Evolutionary conservation across 1,140 invertebrate genomes (phyloP).

Genomic region (Druon quercuslanigerum): DNA sequence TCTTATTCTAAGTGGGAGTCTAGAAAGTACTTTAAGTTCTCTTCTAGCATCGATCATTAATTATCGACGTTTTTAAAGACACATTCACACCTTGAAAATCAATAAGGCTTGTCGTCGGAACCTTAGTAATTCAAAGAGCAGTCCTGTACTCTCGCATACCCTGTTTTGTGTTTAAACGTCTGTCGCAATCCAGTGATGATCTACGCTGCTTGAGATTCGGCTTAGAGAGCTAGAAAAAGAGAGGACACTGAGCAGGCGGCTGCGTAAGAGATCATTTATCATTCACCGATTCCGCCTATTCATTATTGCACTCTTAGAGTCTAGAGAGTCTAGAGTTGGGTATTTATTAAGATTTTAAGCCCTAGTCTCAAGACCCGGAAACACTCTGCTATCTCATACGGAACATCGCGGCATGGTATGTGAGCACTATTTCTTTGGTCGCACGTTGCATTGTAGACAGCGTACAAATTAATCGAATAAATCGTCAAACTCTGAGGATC

Average conservation of each 20-base stretch:
- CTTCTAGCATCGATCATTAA: not conserved
- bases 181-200: not conserved
- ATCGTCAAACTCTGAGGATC: too few species aligned
- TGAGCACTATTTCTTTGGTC: too few species aligned
- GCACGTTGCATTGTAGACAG: too few species aligned
- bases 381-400: too few species aligned
- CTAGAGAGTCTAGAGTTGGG: not conserved
- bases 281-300: not conserved
- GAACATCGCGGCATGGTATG: too few species aligned
- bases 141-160: not conserved
- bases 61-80: not conserved
- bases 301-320: not conserved
- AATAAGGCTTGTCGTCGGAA: slow-evolving; percentile 3
- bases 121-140: not conserved
- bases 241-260: not conserved
- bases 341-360: slow-evolving; percentile 7
- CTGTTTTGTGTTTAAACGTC: not conserved
- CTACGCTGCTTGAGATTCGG: not conserved
- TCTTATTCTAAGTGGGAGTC: too few species aligned
- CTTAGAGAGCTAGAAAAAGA: not conserved
- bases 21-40: not conserved
- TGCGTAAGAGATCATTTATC: not conserved
- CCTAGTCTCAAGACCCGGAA: too few species aligned
- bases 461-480: too few species aligned
- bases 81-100: not conserved